Base-by-base conservation (phyloP, 2,113 vertebrate species). In the Lontra canadensis region DNA sequence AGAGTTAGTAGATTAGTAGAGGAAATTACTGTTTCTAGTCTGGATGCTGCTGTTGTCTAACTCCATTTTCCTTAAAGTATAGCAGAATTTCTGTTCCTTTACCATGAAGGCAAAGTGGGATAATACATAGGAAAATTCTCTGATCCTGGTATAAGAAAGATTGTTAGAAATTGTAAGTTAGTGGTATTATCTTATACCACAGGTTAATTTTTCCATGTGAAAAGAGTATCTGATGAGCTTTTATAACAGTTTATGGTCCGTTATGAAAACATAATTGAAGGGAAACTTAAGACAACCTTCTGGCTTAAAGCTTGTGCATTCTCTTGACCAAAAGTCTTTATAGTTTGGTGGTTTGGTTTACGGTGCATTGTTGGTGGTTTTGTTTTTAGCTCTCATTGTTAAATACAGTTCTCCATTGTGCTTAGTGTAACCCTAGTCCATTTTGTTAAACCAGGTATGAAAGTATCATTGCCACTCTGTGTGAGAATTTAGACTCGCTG, bases 381-480 rank as follows among this genome's bases (percentile, higher is more conserved):
- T 81, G 20, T 11, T 55, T 88, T 55, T 89, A 59, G 5, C 8
- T 9, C 79, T 92, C 29, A 36, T 61, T 95, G 0, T 96, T 95
- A 65, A 94, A 49, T 76, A 6, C 1, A 69, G 8, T 52, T 94
- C 36, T 95, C 61, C 81, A 36, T 76, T 93, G 85, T 95, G 42
- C 42, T 42, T 13, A 84, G 11, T n/a, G 34, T 96, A 65, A 96
- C 44, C 1, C 3, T 44, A 61, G 88, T 94, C 52, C 71, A 12
- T 96, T 88, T 95, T 95, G 42, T 74, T 92, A 3, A 55, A 23
- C 80, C 97, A 99, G 99, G 98, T 99, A 99, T 39, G 99, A 99
- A 98, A 99, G 99, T 98, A 99, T 99, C 98, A 99, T 99, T 49
- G 99, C 99, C 90, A 99, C 99, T 0, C 98, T 99, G 26, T 99